A percentile compares a stretch with the other conserved stretches of the same genome.
Evolutionary conservation across 2,113 vertebrate genomes (phyloP).

Genomic region (Amblyopsis rosae): DNA sequence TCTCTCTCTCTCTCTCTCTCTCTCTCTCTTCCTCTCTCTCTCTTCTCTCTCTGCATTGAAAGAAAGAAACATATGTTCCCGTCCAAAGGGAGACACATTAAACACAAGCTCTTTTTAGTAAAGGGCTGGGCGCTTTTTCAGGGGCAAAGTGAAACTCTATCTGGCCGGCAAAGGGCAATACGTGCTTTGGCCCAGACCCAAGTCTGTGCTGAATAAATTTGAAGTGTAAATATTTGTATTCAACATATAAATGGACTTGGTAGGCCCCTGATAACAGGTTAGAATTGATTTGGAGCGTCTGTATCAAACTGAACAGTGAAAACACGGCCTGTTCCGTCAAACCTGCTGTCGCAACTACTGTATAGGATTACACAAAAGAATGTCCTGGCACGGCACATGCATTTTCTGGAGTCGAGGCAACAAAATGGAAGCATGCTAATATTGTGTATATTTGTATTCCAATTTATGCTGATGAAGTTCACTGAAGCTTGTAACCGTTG

Average conservation of each 20-base stretch:
- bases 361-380: slow-evolving; percentile 47
- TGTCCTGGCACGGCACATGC: slow-evolving; percentile 7
- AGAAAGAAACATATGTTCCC: slow-evolving; percentile 70
- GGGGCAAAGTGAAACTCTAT: slow-evolving; percentile 74
- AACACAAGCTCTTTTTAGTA: slow-evolving; percentile 72
- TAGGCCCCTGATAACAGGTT: slow-evolving; percentile 70
- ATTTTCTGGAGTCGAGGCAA: slow-evolving; percentile 7
- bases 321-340: slow-evolving; percentile 47
- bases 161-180: slow-evolving; percentile 69
- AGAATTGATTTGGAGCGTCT: slow-evolving; percentile 57
- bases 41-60: slow-evolving; percentile 36
- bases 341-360: slow-evolving; percentile 32
- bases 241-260: slow-evolving; percentile 71
- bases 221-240: slow-evolving; percentile 79
- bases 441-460: neutral
- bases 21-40: slow-evolving; percentile 31
- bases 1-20: slow-evolving; percentile 29
- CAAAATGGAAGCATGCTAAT: slow-evolving; percentile 11
- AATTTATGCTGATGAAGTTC: neutral
- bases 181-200: slow-evolving; percentile 68
- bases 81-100: slow-evolving; percentile 62
- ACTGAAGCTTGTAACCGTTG: neutral
- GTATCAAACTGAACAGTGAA: slow-evolving; percentile 47
- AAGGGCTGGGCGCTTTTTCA: slow-evolving; percentile 62
- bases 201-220: slow-evolving; percentile 65